These are phyloP conservation scores for Gorsachius goisagi DNA, from an alignment of 2,113 vertebrate species.

Conservation along the genomic window DNA sequence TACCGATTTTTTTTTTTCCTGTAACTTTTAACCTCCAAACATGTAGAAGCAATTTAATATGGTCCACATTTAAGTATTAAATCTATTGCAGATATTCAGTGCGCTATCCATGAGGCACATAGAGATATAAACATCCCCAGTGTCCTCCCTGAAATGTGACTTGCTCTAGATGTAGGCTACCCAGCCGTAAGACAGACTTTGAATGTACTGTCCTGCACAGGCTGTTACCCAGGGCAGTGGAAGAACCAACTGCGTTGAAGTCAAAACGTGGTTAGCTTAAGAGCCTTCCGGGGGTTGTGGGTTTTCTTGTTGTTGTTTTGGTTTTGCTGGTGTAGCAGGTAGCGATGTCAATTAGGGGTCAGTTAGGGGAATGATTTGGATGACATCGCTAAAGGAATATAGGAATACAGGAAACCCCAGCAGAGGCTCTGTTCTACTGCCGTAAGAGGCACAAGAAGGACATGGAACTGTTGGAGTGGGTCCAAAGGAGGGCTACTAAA, in stretches of 20 bases:
- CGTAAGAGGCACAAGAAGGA: too few species aligned
- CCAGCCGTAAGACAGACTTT: fast-evolving
- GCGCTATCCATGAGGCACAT: not conserved
- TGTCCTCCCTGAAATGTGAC: not conserved
- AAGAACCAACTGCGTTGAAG: not conserved
- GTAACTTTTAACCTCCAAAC: not conserved
- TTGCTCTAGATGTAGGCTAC: not conserved
- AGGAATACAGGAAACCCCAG: not conserved
- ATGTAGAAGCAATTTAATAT: not conserved
- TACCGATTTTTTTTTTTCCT: not conserved
- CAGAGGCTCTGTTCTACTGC: not conserved
- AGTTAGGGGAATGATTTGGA: not conserved
- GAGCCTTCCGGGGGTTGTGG: not conserved
- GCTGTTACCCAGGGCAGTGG: not conserved
- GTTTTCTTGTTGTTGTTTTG: not conserved
- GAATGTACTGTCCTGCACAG: not conserved
- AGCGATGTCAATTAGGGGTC: not conserved
- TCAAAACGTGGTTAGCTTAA: not conserved
- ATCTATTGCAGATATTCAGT: not conserved
- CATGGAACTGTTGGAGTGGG: too few species aligned
- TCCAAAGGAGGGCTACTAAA: too few species aligned
- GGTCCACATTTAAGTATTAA: not conserved
- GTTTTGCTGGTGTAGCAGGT: not conserved
- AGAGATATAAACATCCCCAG: not conserved
- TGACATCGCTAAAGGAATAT: too few species aligned